Evolutionary conservation across 2,113 vertebrate genomes (phyloP), one percentile per base, ranked within the genome.

Genomic region (Dipodomys stephensi): DNA sequence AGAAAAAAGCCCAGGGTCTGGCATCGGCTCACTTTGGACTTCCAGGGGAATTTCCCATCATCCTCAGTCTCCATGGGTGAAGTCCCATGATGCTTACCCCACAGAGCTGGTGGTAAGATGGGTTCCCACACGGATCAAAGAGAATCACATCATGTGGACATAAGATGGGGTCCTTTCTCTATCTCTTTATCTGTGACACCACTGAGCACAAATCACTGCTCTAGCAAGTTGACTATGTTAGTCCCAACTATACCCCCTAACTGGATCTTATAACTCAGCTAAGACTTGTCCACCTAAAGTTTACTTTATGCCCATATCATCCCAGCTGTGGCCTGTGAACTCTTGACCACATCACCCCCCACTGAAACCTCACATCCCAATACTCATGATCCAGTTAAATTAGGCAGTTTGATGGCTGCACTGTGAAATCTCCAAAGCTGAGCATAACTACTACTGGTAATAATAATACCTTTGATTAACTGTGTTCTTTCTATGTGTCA

Each of bases 1-100:
- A 97, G 95, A 97, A 97, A 64, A 97, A 97, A 97, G 96, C 93
- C 97, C 97, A 97, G 72, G 82, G 88, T 95, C 96, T 94, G 94
- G 92, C 93, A 64, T 93, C 18, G 1, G 83, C 90, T 96, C 77
- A 46, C 68, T 87, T 76, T 96, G 96, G 96, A 86, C 96, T 97
- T 97, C 96, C 83, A 96, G 94, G 96, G 97, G 97, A 95, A 95
- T 97, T 97, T 93, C 96, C 97, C 97, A 19, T 95, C 93, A 67
- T 94, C 64, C 84, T 80, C 30, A 3, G 62, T 86, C 95, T 96
- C 91, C 88, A 93, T 67, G 82, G 68, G 91, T 93, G 79, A 95
- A 88, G 74, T 62, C 73, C 0, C 62, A 93, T 3, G 7, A 60
- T 88, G 90, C 79, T 93, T 68, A 82, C 82, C 65, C 83, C 65